Base-by-base conservation (phyloP, 2,113 vertebrate genomes). In the Gulo gulo region DNA sequence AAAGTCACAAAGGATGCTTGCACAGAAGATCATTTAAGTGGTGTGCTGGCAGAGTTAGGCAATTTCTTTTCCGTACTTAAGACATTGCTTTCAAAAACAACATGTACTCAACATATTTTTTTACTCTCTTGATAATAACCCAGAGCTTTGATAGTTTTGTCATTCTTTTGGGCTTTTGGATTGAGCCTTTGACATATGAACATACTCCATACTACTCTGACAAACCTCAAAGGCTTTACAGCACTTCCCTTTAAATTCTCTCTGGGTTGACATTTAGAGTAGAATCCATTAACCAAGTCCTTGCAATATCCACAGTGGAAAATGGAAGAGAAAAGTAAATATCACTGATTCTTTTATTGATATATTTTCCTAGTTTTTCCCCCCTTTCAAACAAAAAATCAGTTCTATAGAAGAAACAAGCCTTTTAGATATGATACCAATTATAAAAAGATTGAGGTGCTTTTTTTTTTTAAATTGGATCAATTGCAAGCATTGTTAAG, bases 261-360 rank as follows among this genome's bases (percentile, higher is more conserved):
- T 84, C 23, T 78, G 29, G 61, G 36, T 52, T 91, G 95, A 92
- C 74, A 96, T 97, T 98, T 94, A n/a, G 14, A 61, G 1, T 24
- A 73, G 39, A 88, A 88, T 91, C 47, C 26, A 83, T 69, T 83
- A 50, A 65, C 15, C 78, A 97, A 73, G 2, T 3, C 4, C 18
- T 82, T 73, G 14, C 5, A 52, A 47, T 73, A 57, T 34, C 12
- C 88, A 89, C 26, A 69, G n/a, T 55, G 73, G 65, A 85, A 96
- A 96, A 91, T 23, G 2, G 23, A 11, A 36, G 47, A 79, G 45
- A 67, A 57, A 65, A 57, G 2, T 50, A 94, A 91, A 91, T 91
- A 96, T 20, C 47, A 59, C 24, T n/a, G 55, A 88, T 91, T 79
- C 18, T 81, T 92, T n/a, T n/a, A 71, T 11, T 78, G 82, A 88